Evolutionary conservation across 2,888 invertebrate genomes (phyloP), one percentile per base, ranked within the genome.

Genomic region (Myopa tessellatipennis): DNA sequence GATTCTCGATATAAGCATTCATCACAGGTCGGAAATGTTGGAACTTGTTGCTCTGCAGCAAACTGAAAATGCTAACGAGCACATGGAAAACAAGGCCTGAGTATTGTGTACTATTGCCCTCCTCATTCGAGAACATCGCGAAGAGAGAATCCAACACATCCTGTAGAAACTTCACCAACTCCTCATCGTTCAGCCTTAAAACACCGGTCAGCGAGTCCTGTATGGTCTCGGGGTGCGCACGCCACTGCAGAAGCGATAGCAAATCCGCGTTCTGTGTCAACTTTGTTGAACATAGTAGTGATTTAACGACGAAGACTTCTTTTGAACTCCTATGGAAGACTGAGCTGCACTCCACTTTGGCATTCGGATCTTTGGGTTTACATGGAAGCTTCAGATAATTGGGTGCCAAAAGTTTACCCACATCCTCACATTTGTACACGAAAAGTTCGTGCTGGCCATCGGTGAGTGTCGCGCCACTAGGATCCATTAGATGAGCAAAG

Each of bases 11-110:
- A 86, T 98, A 98, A 1, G 96, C 96, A 85, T 98, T 97, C 89
- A 98, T 93, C 0, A 98, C 97, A 0, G 97, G 96, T 82, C 95
- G 94, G 89, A 98, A 98, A 86, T 98, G 97, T 87, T 97, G 96
- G 89, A 97, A 98, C 84, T 97, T 95, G 76, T 93, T 94, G 85
- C 97, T 96, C 84, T 97, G 96, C 78, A 98, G 90, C 34, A 97
- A 90, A 86, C 95, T 96, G 88, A 98, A 96, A 83, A 98, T 97
- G 78, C 96, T 96, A 18, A 97, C 97, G 78, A 98, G 91, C 52
- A 97, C 96, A 85, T 96, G 94, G 87, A 98, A 98, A 45, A 98
- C 97, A 34, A 96, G 92, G 52, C 96, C 96, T 1, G 97, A 97
- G 86, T 97, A 94, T 40, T 94, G 93, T 0, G 97, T 97, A 63